phyloP scores from a whole-genome alignment of 1,140 invertebrate species.

The Acromyrmex echinatior region DNA sequence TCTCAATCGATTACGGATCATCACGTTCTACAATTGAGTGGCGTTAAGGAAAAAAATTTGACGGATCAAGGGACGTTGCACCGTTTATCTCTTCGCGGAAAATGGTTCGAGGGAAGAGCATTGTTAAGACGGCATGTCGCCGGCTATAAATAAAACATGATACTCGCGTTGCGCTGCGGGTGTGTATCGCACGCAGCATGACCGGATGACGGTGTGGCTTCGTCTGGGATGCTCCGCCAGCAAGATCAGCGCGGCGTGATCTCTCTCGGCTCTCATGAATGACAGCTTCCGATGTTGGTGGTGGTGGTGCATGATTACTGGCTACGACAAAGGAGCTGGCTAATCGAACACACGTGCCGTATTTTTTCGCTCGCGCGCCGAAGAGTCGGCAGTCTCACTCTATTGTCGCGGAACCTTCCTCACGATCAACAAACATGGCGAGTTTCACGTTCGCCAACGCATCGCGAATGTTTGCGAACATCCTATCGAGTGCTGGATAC shows the following conservation, averaged over 20 bases:
- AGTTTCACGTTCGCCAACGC: constrained; percentile 28
- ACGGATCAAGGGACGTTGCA: background rate
- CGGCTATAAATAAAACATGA: constrained; percentile 72
- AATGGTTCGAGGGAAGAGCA: constrained; percentile 19
- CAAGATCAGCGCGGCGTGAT: constrained; percentile 67
- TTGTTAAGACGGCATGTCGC: constrained; percentile 34
- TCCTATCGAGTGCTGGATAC: constrained; percentile 57
- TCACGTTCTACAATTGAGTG: background rate
- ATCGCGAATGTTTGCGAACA: constrained; percentile 46
- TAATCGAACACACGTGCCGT: constrained; percentile 74
- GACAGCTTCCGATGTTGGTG: constrained; percentile 58
- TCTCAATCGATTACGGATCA: background rate
- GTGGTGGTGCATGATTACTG: constrained; percentile 44
- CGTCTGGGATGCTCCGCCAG: constrained; percentile 63
- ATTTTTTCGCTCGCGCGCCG: constrained; percentile 45
- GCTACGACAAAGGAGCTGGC: constrained; percentile 69
- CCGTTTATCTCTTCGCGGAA: constrained; percentile 33
- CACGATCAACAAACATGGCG: constrained; percentile 43
- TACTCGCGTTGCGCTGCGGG: constrained; percentile 55
- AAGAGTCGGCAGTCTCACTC: constrained; percentile 10
- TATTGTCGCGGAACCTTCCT: constrained; percentile 13
- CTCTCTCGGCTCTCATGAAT: constrained; percentile 65
- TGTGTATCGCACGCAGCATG: constrained; percentile 69
- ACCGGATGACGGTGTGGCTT: constrained; percentile 70
- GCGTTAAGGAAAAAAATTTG: background rate